A percentile compares a stretch with the other conserved stretches of the same genome.
phyloP scores from a whole-genome alignment of 2,888 invertebrate genomes.

The Tenodera sinensis region DNA sequence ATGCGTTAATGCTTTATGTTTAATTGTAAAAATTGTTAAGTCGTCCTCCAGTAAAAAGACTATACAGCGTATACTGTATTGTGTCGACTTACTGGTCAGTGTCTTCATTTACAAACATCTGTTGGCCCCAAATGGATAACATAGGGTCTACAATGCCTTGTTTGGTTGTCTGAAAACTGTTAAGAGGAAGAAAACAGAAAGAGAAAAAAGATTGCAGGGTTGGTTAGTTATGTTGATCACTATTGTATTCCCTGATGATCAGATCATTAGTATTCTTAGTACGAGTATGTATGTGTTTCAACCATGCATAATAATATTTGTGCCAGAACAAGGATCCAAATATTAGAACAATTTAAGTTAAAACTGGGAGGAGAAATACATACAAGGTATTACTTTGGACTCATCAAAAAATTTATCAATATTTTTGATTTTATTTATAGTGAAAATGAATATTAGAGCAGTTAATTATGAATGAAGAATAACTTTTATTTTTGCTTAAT shows the following conservation, averaged over 20 bases:
- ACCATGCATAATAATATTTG: neutral
- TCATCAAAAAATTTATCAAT: too few relatives aligned
- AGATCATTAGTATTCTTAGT: neutral
- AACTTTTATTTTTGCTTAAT: too few relatives aligned
- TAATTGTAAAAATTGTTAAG: neutral
- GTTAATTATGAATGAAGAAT: too few relatives aligned
- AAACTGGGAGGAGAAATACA: too few relatives aligned
- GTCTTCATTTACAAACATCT: conserved; percentile 96
- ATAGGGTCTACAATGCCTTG: conserved; percentile 97
- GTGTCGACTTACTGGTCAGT: conserved; percentile 85
- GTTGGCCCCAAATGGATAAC: conserved; percentile 97
- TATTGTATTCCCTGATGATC: conserved; percentile 9
- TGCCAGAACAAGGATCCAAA: too few relatives aligned
- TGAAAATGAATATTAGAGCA: too few relatives aligned
- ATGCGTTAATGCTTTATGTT: neutral
- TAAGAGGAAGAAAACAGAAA: conserved; percentile 33
- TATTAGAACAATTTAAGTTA: too few relatives aligned
- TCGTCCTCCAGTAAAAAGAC: conserved; percentile 9
- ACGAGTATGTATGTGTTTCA: neutral
- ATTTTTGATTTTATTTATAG: too few relatives aligned
- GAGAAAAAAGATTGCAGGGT: conserved; percentile 38
- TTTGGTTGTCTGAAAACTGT: conserved; percentile 65
- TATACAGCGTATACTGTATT: conserved; percentile 21
- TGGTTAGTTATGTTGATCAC: conserved; percentile 24
- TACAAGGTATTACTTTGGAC: too few relatives aligned